Conservation (phyloP, 2,888 invertebrate species). For the Mystacides longicornis region DNA sequence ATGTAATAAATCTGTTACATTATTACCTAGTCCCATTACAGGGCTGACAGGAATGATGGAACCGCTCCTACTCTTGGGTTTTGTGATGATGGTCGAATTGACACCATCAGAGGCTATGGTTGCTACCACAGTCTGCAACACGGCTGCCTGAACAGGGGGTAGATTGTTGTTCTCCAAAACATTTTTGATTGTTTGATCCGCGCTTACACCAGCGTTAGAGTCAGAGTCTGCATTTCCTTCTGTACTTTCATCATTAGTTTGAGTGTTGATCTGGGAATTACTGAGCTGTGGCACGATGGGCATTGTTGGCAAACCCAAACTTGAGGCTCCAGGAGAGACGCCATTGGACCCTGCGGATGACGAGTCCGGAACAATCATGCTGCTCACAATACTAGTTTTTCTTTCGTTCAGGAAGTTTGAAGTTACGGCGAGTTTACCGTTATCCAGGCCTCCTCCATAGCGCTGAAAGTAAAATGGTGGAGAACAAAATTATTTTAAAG, state of each 20-base stretch:
- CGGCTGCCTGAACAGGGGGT: slow-evolving; percentile 34
- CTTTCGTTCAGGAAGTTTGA: slow-evolving; percentile 32
- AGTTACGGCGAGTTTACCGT: slow-evolving; percentile 21
- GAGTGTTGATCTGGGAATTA: not conserved
- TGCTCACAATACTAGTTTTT: slow-evolving; percentile 45
- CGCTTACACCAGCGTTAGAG: not conserved
- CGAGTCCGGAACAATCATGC: slow-evolving; percentile 37
- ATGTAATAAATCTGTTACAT: no score
- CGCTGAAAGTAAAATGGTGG: slow-evolving; percentile 13
- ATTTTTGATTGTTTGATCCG: slow-evolving; percentile 30
- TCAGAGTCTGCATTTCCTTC: not conserved
- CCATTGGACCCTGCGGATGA: slow-evolving; percentile 36
- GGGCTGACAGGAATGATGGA: slow-evolving; percentile 49
- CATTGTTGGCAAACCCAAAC: slow-evolving; percentile 33
- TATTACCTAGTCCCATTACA: slow-evolving; percentile 47
- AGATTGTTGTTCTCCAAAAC: slow-evolving; percentile 39
- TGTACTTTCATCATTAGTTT: not conserved
- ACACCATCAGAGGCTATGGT: slow-evolving; percentile 10
- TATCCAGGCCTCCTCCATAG: slow-evolving; percentile 17
- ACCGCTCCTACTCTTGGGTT: slow-evolving; percentile 41
- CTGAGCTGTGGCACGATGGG: slow-evolving; percentile 1
- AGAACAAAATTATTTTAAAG: no score
- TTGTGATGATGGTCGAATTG: slow-evolving; percentile 6
- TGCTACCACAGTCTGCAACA: slow-evolving; percentile 24
- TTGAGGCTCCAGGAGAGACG: slow-evolving; percentile 41